Evolutionary conservation across 2,797 vertebrate genomes (phyloP).

Genomic region (Cossypha dichroa): DNA sequence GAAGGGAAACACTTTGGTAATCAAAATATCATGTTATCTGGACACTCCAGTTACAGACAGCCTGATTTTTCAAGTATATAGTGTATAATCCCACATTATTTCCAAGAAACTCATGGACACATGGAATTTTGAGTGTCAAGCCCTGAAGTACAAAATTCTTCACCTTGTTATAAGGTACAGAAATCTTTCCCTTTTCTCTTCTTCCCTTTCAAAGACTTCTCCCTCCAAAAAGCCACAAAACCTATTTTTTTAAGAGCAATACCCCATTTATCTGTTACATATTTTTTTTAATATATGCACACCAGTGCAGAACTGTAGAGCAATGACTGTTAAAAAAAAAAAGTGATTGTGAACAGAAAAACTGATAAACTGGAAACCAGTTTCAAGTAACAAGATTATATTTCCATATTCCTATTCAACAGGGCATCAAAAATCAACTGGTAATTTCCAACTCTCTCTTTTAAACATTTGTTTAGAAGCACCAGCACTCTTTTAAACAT

Average conservation of each 20-base stretch:
- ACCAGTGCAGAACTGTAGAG: neutral
- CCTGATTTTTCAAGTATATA: neutral
- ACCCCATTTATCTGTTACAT: fast-evolving
- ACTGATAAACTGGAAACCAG: neutral
- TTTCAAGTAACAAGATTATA: neutral
- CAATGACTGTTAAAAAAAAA: neutral
- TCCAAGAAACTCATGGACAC: neutral
- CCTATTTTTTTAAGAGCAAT: fast-evolving
- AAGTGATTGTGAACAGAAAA: neutral
- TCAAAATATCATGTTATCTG: neutral
- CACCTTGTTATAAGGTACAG: neutral
- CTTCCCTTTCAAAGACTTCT: neutral
- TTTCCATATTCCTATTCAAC: neutral
- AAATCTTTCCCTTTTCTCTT: neutral
- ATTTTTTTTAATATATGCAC: neutral
- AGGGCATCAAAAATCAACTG: neutral
- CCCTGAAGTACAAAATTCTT: neutral
- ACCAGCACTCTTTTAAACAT: neutral
- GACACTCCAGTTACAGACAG: neutral
- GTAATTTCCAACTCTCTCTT: neutral
- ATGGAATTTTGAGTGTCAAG: neutral
- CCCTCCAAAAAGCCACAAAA: neutral
- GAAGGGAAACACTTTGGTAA: neutral
- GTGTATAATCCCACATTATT: neutral
- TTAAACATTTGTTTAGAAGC: neutral